Evolutionary conservation across 2,888 invertebrate genomes (phyloP).

Genomic region (Marasmarcha lunaedactyla): DNA sequence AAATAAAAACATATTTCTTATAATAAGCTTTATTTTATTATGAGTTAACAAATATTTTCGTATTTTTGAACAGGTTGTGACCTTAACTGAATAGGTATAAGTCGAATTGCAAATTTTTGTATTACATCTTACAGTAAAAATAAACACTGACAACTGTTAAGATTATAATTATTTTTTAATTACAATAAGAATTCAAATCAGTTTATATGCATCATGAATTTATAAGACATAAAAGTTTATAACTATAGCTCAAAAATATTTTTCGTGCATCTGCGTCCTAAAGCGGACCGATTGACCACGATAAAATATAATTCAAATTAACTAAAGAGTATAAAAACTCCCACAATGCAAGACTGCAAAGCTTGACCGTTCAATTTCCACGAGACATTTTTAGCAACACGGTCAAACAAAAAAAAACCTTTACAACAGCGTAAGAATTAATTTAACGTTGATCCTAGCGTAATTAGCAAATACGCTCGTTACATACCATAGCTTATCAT

Average conservation of each 20-base stretch:
- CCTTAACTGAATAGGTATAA: constrained; percentile 69
- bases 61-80: constrained; percentile 70
- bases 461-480: too few species aligned
- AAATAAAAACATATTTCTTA: constrained; percentile 61
- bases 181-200: constrained; percentile 67
- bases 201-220: constrained; percentile 65
- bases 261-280: constrained; percentile 34
- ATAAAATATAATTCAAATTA: constrained; percentile 47
- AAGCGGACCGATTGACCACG: constrained; percentile 51
- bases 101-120: constrained; percentile 55
- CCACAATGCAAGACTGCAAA: constrained; percentile 2
- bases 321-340: constrained; percentile 21
- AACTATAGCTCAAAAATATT: constrained; percentile 54
- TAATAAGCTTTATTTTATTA: constrained; percentile 72
- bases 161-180: constrained; percentile 66
- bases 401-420: too few species aligned
- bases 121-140: constrained; percentile 61
- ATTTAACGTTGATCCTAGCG: too few species aligned
- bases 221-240: constrained; percentile 64
- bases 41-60: constrained; percentile 70
- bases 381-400: not conserved
- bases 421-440: too few species aligned
- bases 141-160: constrained; percentile 67
- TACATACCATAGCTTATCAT: not conserved
- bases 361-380: not conserved